Base-by-base conservation (phyloP, 2,113 vertebrate species). In the Polypterus bichir region DNA sequence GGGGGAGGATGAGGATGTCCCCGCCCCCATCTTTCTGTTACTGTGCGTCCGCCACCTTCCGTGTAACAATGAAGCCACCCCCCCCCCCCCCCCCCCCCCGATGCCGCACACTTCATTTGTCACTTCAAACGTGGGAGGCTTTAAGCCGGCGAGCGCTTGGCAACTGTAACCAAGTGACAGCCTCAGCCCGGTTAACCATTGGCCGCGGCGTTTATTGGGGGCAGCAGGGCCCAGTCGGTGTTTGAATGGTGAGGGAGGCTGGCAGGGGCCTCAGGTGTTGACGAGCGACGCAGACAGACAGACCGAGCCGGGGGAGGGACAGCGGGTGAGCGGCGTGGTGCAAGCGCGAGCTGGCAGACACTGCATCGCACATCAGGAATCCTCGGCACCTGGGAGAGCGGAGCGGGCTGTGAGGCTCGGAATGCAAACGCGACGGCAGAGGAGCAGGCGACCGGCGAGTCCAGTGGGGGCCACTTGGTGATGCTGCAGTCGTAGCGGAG, bases 111-210 rank as follows among this genome's bases (percentile, higher is more conserved):
- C 68, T 74, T 78, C 69, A 76, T 81, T 83, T 82, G 77, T 86
- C 85, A 66, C 70, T 76, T 71, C 74, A 74, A 70, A 67, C 75
- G 79, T 84, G 74, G 73, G 74, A 82, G 78, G 81, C 79, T 87
- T 76, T 82, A 75, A 75, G 81, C 81, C 78, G 73, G 71, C 74
- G 72, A 79, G 80, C 82, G 84, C 85, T 72, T 84, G 87, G 86
- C 84, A 85, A 91, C 89, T 84, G 86, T 92, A 87, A 87, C 87
- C 76, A 89, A 87, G 84, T 81, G 86, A 81, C 82, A 79, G 77
- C 66, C 74, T 82, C 72, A 82, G 77, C 79, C 76, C 76, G 75
- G 81, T 75, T 77, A 82, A 85, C 81, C 86, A 82, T 87, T 85
- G 84, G 83, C 71, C 72, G 77, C 68, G 74, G 69, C 76, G 79